Conservation (phyloP, 2,113 vertebrate genomes). For the Lophotis ruficrista region DNA sequence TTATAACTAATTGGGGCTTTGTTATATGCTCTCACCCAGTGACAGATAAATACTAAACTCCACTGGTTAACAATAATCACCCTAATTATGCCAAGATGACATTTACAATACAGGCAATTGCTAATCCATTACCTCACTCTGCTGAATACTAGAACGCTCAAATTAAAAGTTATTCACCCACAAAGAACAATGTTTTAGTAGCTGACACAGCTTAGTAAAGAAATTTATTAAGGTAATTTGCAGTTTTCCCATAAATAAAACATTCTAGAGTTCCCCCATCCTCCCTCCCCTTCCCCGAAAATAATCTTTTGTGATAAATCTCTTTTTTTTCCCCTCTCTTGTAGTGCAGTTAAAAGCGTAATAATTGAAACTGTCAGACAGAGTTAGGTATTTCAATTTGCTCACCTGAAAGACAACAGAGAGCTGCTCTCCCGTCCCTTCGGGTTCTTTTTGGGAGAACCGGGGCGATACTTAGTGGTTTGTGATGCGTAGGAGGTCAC, state of each 20-base stretch:
- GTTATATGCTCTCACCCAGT: constrained; percentile 63
- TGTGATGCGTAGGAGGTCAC: background rate
- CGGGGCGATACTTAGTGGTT: background rate
- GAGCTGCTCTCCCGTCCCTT: background rate
- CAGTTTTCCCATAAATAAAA: constrained; percentile 69
- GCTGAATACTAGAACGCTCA: constrained; percentile 67
- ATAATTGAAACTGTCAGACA: constrained; percentile 6
- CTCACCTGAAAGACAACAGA: background rate
- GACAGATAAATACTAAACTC: constrained; percentile 74
- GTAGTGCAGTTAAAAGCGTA: background rate
- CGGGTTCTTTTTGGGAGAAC: background rate
- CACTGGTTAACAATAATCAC: constrained; percentile 73
- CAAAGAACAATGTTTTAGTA: constrained; percentile 73
- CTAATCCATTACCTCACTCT: constrained; percentile 73
- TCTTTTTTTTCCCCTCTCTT: background rate
- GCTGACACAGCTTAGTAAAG: constrained; percentile 67
- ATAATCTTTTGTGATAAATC: constrained; percentile 21
- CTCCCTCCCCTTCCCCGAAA: background rate
- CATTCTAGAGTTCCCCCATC: background rate
- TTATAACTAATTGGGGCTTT: constrained; percentile 66
- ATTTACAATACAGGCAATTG: constrained; percentile 74
- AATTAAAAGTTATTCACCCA: constrained; percentile 76
- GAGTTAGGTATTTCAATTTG: background rate
- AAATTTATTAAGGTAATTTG: constrained; percentile 73
- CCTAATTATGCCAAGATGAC: constrained; percentile 73